A percentile compares a stretch with the other conserved stretches of the same genome.
These are phyloP conservation scores for Hydractinia symbiolongicarpus DNA, from an alignment of 30 jellyfish, hydroid and myxozoan genomes.

Conservation along the genomic window DNA sequence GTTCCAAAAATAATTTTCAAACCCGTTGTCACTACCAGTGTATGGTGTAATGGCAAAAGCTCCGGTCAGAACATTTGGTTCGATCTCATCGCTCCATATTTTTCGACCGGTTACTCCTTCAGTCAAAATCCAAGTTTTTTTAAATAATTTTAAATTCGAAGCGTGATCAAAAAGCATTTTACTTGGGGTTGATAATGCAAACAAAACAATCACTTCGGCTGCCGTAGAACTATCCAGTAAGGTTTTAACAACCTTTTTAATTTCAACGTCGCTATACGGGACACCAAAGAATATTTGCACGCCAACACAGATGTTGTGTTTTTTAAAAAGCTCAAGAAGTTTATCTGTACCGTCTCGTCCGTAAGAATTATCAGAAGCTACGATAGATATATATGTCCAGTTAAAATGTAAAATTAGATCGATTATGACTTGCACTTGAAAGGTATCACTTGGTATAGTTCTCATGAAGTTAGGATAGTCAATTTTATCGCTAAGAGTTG, in stretches of 20 bases:
- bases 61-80: background rate
- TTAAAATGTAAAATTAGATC: slow-evolving; percentile 37
- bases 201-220: slow-evolving; percentile 54
- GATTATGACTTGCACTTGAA: slow-evolving; percentile 69
- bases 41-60: background rate
- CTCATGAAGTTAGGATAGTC: slow-evolving; percentile 51
- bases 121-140: slow-evolving; percentile 53
- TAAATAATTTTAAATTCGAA: slow-evolving; percentile 26
- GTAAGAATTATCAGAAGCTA: slow-evolving; percentile 67
- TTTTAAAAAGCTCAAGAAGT: slow-evolving; percentile 33
- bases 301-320: slow-evolving; percentile 43
- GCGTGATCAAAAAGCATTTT: slow-evolving; percentile 40
- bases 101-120: slow-evolving; percentile 26
- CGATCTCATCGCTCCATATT: background rate
- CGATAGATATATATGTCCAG: slow-evolving; percentile 54
- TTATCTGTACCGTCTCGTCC: slow-evolving; percentile 53
- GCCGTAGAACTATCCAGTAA: slow-evolving; percentile 1
- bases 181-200: slow-evolving; percentile 49
- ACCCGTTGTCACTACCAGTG: background rate
- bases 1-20: background rate
- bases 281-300: slow-evolving; percentile 28
- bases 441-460: slow-evolving; percentile 60
- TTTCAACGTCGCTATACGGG: slow-evolving; percentile 14
- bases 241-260: slow-evolving; percentile 1
- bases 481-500: slow-evolving; percentile 41